A percentile compares a stretch with the other conserved stretches of the same genome.
Conservation (phyloP, 1,140 invertebrate species). For the Caerostris extrusa region DNA sequence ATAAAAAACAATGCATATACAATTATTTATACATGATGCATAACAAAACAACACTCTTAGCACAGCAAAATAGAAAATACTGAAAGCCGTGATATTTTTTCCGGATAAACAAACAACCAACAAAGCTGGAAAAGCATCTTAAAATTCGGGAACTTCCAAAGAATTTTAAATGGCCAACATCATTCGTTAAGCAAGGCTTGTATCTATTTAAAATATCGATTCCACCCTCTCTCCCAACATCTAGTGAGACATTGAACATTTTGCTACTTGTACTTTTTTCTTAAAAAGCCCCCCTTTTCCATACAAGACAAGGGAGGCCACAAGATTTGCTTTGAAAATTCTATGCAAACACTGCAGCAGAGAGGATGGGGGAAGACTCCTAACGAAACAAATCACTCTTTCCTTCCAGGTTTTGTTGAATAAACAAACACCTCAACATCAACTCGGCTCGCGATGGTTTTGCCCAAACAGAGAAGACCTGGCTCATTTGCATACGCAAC, state of each 20-base stretch:
- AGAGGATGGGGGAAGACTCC: not conserved
- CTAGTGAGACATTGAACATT: not conserved
- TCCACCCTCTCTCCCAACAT: not conserved
- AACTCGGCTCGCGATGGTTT: not conserved
- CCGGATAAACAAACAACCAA: too few species aligned
- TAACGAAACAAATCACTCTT: slow-evolving; percentile 39
- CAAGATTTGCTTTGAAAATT: slow-evolving; percentile 32
- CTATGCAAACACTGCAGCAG: not conserved
- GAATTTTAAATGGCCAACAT: not conserved
- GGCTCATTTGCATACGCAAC: too few species aligned
- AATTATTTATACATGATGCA: too few species aligned
- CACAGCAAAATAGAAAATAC: too few species aligned
- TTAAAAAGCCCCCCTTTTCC: not conserved
- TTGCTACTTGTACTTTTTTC: not conserved
- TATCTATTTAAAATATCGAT: slow-evolving; percentile 33
- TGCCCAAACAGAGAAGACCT: not conserved
- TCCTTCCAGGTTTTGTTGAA: slow-evolving; percentile 23
- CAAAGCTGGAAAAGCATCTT: not conserved
- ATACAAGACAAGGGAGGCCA: not conserved
- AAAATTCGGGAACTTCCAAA: not conserved
- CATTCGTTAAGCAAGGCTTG: not conserved
- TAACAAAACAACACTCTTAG: too few species aligned
- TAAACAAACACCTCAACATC: slow-evolving; percentile 38
- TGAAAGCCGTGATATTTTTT: not conserved
- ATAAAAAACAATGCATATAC: too few species aligned